Conservation (phyloP, 1,140 invertebrate genomes). For the Pseudachorutes palmiensis region DNA sequence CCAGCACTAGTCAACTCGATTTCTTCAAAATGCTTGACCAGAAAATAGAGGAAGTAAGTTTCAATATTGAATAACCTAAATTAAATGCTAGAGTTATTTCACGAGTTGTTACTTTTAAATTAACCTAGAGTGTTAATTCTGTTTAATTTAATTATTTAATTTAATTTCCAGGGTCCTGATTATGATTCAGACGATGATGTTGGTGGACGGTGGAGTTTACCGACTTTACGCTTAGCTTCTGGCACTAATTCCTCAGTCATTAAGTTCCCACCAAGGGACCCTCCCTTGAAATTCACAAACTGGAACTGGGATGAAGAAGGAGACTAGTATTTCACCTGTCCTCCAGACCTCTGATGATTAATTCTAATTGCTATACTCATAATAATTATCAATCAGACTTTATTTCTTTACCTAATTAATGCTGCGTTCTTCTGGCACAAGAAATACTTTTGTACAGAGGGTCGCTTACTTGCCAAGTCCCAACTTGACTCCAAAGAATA, state of each 20-base stretch:
- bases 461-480: no score
- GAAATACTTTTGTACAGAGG: neutral
- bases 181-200: slow-evolving; percentile 35
- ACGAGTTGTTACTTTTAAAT: no score
- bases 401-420: neutral
- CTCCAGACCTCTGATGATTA: neutral
- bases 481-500: no score
- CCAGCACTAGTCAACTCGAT: slow-evolving; percentile 74
- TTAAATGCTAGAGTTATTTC: no score
- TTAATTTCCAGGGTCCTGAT: slow-evolving; percentile 36
- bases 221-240: neutral
- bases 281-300: slow-evolving; percentile 14
- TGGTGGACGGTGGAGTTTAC: no score
- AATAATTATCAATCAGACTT: neutral
- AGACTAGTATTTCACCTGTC: slow-evolving; percentile 12
- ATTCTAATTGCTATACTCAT: neutral
- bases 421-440: neutral
- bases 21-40: slow-evolving; percentile 86
- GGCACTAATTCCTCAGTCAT: slow-evolving; percentile 14
- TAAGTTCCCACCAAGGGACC: slow-evolving; percentile 3
- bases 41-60: slow-evolving; percentile 77
- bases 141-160: no score
- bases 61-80: slow-evolving; percentile 23
- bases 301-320: slow-evolving; percentile 31
- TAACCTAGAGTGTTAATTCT: no score